Conservation (phyloP, 2,888 invertebrate genomes). For the Lithophane semibrunnea region DNA sequence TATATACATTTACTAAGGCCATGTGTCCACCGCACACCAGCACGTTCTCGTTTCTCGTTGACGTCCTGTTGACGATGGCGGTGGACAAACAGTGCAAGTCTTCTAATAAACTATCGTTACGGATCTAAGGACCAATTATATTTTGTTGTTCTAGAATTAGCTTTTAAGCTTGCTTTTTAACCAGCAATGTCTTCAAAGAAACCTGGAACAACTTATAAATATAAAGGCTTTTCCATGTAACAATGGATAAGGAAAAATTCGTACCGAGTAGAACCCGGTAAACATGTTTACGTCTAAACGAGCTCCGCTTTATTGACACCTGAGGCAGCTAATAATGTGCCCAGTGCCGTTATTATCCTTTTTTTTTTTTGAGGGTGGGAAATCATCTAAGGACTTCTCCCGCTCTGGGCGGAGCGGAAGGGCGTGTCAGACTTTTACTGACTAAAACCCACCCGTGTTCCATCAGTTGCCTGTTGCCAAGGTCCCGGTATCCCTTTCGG, state of each 20-base stretch:
- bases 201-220: neutral
- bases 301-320: conserved; percentile 63
- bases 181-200: neutral
- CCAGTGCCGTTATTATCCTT: conserved; percentile 8
- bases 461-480: no score
- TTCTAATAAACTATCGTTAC: neutral
- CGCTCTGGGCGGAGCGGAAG: no score
- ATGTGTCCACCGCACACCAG: no score
- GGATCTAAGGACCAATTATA: neutral
- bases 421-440: no score
- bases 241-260: conserved; percentile 5
- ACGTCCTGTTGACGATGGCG: no score
- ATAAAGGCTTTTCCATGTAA: conserved; percentile 4
- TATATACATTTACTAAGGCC: no score
- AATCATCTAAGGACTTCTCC: no score
- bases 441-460: no score
- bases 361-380: no score
- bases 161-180: neutral
- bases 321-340: conserved; percentile 39
- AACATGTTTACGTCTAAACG: conserved; percentile 73
- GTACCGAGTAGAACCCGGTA: conserved; percentile 47
- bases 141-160: neutral
- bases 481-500: no score
- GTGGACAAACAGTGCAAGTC: no score
- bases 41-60: no score